A percentile compares a stretch with the other conserved stretches of the same genome.
Evolutionary conservation across 1,140 invertebrate genomes (phyloP).

Genomic region (Drosophila guanche): DNA sequence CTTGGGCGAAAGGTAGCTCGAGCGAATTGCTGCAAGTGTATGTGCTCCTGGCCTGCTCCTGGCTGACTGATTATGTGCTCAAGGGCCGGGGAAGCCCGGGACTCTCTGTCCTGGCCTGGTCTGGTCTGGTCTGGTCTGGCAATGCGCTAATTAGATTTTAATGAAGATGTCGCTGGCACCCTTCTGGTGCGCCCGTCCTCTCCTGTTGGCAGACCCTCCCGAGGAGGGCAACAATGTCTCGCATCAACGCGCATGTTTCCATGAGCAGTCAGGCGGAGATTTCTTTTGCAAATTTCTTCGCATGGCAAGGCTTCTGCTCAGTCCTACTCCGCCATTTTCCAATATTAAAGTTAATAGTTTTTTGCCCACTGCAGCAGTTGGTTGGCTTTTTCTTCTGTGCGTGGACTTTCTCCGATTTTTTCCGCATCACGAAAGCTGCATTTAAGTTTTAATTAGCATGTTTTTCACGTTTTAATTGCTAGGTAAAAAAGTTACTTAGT

Average conservation of each 20-base stretch:
- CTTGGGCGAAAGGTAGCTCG: not conserved
- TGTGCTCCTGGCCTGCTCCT: conserved; percentile 17
- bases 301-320: conserved; percentile 11
- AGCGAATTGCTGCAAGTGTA: conserved; percentile 12
- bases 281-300: conserved; percentile 49
- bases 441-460: conserved; percentile 48
- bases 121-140: conserved; percentile 31
- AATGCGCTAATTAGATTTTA: conserved; percentile 76
- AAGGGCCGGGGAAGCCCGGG: conserved; percentile 10
- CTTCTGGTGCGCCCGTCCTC: conserved; percentile 3
- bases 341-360: conserved; percentile 31
- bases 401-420: conserved; percentile 9
- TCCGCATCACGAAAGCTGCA: not conserved
- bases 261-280: conserved; percentile 56
- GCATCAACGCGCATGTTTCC: conserved; percentile 65
- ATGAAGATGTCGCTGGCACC: conserved; percentile 65
- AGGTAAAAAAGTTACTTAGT: conserved; percentile 3
- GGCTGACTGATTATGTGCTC: conserved; percentile 50
- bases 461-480: conserved; percentile 19
- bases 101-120: conserved; percentile 7
- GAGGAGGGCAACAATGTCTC: conserved; percentile 54
- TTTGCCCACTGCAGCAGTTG: conserved; percentile 16
- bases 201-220: not conserved
- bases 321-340: not conserved
- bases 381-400: conserved; percentile 3